Base-by-base conservation (phyloP, 1,140 invertebrate species). In the Magallana ariakensis region DNA sequence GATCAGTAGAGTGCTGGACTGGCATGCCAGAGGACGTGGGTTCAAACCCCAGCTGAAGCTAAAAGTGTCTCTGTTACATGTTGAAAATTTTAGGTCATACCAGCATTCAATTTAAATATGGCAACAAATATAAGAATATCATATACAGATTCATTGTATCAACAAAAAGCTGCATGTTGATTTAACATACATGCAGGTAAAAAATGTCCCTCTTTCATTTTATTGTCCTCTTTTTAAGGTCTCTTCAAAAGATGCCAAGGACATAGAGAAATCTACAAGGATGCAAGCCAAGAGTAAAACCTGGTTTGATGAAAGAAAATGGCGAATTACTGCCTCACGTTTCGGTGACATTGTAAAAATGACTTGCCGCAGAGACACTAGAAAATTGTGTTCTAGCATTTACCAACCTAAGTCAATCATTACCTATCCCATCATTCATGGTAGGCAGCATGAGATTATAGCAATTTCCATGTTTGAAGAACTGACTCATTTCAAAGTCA, bases 291-390 rank as follows among this genome's bases (percentile, higher is more conserved):
- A 15, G 16, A n/a, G 46, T n/a, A 75, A 56, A 15, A 46, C 66
- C 10, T 85, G 85, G 85, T 86, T 85, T 19, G 55, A 58, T 6
- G 10, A 58, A 11, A 80, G 85, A 15, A 60, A 54, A 19, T 86
- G 85, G 85, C n/a, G 85, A 19, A n/a, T 86, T 9, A 82, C 85
- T 7, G 85, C 85, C 10, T 86, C 85, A 46, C 57, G 70, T 16
- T 85, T 80, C 80, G 85, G 66, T 11, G 70, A 85, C 7, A 80
- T 85, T 46, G n/a, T 22, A 11, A 80, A 33, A 19, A 80, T 80
- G 19, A 85, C 85, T 57, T 6, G 16, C 7, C 19, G 55, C n/a
- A 85, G 85, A 11, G 80, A 85, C n/a, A 85, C 57, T 46, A 6
- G 33, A 6, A 80, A 85, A 46, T 15, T 85, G 3, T 85, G 85